Conservation (phyloP, 2,888 invertebrate species). For the Lasioglossum zephyrum region DNA sequence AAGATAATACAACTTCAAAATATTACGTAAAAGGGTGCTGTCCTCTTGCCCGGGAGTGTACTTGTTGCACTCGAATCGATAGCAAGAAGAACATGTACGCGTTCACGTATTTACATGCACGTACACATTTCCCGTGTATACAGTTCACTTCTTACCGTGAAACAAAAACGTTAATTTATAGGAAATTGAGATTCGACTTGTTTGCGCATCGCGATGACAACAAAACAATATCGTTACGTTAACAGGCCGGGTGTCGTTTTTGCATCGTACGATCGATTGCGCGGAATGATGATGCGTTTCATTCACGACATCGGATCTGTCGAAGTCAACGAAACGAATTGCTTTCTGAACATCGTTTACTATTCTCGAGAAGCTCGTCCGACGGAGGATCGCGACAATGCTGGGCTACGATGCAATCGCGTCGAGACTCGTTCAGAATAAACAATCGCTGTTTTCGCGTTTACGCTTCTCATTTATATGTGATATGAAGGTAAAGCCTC, state of each 20-base stretch:
- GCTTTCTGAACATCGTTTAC: background rate
- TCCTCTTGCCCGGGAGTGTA: background rate
- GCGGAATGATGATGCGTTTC: background rate
- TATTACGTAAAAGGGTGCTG: background rate
- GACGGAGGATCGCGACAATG: background rate
- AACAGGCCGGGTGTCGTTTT: background rate
- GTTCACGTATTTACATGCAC: background rate
- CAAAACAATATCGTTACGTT: background rate
- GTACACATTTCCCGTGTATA: background rate
- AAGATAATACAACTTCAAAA: no score
- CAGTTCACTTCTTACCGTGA: background rate
- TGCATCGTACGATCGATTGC: background rate
- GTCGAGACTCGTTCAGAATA: background rate
- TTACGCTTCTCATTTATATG: background rate
- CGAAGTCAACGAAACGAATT: background rate
- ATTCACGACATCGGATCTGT: background rate
- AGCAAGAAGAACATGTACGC: background rate
- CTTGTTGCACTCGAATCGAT: background rate
- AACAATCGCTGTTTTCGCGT: background rate
- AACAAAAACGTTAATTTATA: background rate
- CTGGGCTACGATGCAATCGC: background rate
- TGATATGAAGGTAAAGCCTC: no score
- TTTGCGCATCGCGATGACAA: background rate
- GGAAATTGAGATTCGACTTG: background rate
- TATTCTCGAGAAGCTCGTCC: background rate